Conservation (phyloP, 2,113 vertebrate species). For the Dunckerocampus dactyliophorus region DNA sequence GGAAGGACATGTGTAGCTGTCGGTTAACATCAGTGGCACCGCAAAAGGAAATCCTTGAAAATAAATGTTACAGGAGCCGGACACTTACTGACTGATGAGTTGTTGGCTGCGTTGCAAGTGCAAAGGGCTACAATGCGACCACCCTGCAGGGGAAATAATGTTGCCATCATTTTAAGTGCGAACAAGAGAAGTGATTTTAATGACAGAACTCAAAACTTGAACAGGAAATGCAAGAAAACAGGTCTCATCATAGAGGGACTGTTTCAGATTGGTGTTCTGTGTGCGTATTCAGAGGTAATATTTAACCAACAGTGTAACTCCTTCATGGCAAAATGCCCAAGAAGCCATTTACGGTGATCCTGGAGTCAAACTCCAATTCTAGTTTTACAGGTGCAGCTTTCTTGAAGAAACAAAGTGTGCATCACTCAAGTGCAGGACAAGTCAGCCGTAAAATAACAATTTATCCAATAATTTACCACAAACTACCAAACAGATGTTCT, state of each 20-base stretch:
- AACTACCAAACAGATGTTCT: constrained; percentile 11
- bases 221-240: constrained; percentile 44
- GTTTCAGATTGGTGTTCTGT: constrained; percentile 12
- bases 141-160: background rate
- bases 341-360: background rate
- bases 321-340: background rate
- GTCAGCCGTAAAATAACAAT: constrained; percentile 27
- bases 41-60: background rate
- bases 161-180: constrained; percentile 21
- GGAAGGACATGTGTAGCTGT: constrained; percentile 21
- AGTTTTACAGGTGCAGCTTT: constrained; percentile 20
- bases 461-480: constrained; percentile 22
- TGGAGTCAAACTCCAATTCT: constrained; percentile 29
- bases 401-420: no score
- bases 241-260: constrained; percentile 32
- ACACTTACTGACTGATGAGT: no score
- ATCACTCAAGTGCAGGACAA: background rate
- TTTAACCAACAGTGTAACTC: constrained; percentile 2
- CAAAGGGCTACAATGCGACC: background rate
- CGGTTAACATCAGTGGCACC: constrained; percentile 20
- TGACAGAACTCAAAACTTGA: constrained; percentile 55
- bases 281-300: constrained; percentile 4
- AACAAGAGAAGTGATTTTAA: constrained; percentile 57
- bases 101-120: background rate
- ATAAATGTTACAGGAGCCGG: background rate